A percentile compares a stretch with the other conserved stretches of the same genome.
phyloP scores from a whole-genome alignment of 1,140 invertebrate species.

The Heterodera schachtii region DNA sequence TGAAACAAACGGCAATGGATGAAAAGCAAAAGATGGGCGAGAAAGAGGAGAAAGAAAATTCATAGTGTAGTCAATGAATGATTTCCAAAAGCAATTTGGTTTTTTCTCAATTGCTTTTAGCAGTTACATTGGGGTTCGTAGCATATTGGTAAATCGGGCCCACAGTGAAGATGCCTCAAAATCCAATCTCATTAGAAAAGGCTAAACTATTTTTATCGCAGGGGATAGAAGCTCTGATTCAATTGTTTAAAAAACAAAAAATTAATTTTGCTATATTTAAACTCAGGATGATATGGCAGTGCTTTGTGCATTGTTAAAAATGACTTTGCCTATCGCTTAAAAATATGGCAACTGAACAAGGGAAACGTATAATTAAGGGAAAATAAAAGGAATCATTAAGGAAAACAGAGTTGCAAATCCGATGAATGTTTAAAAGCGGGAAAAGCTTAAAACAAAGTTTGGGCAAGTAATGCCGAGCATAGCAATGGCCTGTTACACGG shows the following conservation, averaged over 20 bases:
- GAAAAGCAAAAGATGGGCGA: background rate
- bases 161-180: conserved; percentile 3
- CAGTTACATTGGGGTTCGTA: background rate
- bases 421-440: background rate
- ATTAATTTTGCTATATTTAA: no score
- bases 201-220: no score
- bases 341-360: background rate
- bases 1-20: background rate
- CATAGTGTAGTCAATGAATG: no score
- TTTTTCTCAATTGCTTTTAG: background rate
- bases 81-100: no score
- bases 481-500: background rate
- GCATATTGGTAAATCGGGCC: background rate
- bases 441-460: background rate
- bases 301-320: background rate
- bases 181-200: background rate
- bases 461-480: background rate
- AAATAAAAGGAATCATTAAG: background rate
- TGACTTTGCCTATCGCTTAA: no score
- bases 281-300: no score
- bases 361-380: background rate
- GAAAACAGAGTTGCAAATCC: background rate
- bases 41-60: background rate
- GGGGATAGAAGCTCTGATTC: no score
- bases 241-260: no score